A percentile compares a stretch with the other conserved stretches of the same genome.
phyloP scores from a whole-genome alignment of 2,888 invertebrate species.

The Drosophila birchii region DNA sequence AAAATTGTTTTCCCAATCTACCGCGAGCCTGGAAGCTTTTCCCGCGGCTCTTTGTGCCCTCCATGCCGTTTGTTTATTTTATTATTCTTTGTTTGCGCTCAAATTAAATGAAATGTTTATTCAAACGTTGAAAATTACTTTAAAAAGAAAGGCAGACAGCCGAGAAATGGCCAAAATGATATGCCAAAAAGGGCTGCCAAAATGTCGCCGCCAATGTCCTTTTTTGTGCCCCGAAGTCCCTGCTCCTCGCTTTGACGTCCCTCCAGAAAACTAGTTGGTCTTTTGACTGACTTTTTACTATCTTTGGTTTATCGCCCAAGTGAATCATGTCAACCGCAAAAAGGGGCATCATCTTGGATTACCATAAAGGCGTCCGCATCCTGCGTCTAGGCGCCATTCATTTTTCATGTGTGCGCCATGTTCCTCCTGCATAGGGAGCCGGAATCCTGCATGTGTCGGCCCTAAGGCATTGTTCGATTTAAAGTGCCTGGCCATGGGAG shows the following conservation, averaged over 20 bases:
- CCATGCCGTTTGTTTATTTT: conserved; percentile 64
- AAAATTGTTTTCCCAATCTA: conserved; percentile 55
- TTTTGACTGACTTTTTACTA: conserved; percentile 59
- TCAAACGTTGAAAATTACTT: conserved; percentile 77
- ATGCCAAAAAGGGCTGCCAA: conserved; percentile 73
- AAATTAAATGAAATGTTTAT: conserved; percentile 80
- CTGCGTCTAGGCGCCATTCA: conserved; percentile 65
- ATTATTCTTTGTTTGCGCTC: conserved; percentile 67
- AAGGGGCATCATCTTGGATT: conserved; percentile 76
- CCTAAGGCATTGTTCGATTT: conserved; percentile 60
- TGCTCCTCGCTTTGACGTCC: conserved; percentile 14
- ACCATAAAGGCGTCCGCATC: conserved; percentile 70
- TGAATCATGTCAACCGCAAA: conserved; percentile 82
- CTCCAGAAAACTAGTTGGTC: conserved; percentile 49
- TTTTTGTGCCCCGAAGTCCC: conserved; percentile 49
- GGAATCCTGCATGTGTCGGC: conserved; percentile 41
- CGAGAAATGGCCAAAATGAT: conserved; percentile 46
- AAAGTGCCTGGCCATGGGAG: conserved; percentile 47
- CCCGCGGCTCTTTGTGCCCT: conserved; percentile 16
- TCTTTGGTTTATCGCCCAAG: conserved; percentile 82
- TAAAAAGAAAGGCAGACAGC: conserved; percentile 47
- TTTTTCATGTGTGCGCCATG: conserved; percentile 66
- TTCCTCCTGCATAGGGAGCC: conserved; percentile 9
- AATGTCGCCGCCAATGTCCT: conserved; percentile 62
- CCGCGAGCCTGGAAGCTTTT: background rate